Evolutionary conservation across 2,797 vertebrate species (phyloP).

Genomic region (Apogon hyalosoma): DNA sequence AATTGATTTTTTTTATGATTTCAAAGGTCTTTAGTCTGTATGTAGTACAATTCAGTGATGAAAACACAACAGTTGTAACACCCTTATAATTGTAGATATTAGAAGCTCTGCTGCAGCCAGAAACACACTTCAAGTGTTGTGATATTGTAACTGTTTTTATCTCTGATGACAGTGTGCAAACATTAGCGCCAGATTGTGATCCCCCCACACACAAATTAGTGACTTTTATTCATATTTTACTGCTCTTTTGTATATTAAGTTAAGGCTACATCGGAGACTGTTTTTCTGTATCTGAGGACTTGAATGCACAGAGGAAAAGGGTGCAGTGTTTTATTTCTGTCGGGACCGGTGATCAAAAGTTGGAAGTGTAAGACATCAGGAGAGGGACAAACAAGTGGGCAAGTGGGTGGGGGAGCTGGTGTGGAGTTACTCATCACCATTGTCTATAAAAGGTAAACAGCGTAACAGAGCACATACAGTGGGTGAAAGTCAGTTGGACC

Average conservation of each 20-base stretch:
- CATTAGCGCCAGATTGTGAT: neutral
- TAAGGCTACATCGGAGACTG: slow-evolving; percentile 12
- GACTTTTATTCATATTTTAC: no score
- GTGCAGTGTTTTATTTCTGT: slow-evolving; percentile 47
- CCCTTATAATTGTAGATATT: slow-evolving; percentile 20
- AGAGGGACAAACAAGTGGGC: slow-evolving; percentile 40
- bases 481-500: slow-evolving; percentile 83
- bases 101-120: slow-evolving; percentile 1
- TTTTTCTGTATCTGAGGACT: slow-evolving; percentile 50
- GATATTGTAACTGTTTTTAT: slow-evolving; percentile 1
- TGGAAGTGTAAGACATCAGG: slow-evolving; percentile 37
- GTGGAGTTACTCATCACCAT: slow-evolving; percentile 82
- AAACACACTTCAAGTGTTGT: neutral
- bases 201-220: no score
- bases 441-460: slow-evolving; percentile 89
- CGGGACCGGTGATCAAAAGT: slow-evolving; percentile 34
- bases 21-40: neutral
- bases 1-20: neutral
- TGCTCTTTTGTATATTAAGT: no score
- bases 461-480: slow-evolving; percentile 77
- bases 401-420: slow-evolving; percentile 31
- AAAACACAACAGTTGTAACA: slow-evolving; percentile 12
- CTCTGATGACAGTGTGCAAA: neutral
- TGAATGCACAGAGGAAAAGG: slow-evolving; percentile 13
- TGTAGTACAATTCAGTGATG: slow-evolving; percentile 12